Percentiles rank a stretch among this genome's conserved stretches.
Evolutionary conservation across 1,140 invertebrate species (phyloP).

Genomic region (Saccostrea echinata): DNA sequence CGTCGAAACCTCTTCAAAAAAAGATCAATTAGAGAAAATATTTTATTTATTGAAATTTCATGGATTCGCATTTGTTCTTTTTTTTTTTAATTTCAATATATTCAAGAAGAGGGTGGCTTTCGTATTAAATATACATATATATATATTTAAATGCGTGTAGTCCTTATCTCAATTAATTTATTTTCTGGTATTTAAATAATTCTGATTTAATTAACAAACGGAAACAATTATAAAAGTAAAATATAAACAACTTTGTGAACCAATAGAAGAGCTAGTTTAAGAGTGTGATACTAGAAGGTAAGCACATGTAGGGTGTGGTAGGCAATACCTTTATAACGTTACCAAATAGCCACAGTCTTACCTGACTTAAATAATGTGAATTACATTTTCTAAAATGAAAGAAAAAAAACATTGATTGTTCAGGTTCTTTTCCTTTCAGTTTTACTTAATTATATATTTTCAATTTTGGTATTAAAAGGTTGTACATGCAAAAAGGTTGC

Average conservation of each 20-base stretch:
- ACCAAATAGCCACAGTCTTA: too few relatives aligned
- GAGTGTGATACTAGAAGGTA: background rate
- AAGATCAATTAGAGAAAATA: background rate
- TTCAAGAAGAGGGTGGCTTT: background rate
- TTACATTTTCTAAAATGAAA: too few relatives aligned
- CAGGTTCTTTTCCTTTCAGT: too few relatives aligned
- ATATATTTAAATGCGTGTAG: background rate
- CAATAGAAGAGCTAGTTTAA: background rate
- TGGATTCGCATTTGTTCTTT: too few relatives aligned
- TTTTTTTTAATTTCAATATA: background rate
- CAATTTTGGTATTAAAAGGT: too few relatives aligned
- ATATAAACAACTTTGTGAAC: constrained; percentile 14
- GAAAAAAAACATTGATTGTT: too few relatives aligned
- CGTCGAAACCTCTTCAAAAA: background rate
- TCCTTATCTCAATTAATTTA: background rate
- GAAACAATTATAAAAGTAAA: constrained; percentile 28
- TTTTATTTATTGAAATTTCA: too few relatives aligned
- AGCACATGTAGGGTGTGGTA: background rate
- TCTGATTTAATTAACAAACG: constrained; percentile 31
- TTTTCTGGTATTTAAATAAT: constrained; percentile 1
- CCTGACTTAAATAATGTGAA: too few relatives aligned
- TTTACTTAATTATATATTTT: too few relatives aligned
- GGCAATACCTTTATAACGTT: background rate
- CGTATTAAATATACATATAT: background rate
- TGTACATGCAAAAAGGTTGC: too few relatives aligned